Conservation (phyloP, 2,888 invertebrate genomes). For the Fabriciana adippe region DNA sequence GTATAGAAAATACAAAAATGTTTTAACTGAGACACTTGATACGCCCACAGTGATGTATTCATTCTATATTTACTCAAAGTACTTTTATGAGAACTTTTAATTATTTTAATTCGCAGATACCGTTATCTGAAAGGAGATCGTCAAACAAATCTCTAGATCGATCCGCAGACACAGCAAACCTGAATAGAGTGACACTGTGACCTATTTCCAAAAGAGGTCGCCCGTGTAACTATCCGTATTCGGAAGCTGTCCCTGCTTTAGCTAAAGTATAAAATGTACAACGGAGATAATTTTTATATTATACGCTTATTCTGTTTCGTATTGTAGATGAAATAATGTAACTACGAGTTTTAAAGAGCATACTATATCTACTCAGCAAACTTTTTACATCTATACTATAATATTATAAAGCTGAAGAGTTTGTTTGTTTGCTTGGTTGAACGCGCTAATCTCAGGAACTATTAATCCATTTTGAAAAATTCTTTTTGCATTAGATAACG, state of each 20-base stretch:
- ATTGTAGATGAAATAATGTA: neutral
- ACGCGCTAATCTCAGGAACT: too few species aligned
- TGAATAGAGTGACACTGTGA: slow-evolving; percentile 64
- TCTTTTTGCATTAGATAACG: too few species aligned
- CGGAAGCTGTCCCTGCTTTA: slow-evolving; percentile 40
- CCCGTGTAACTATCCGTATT: slow-evolving; percentile 48
- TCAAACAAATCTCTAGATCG: slow-evolving; percentile 51
- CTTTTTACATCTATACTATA: too few species aligned
- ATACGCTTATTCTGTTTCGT: slow-evolving; percentile 1
- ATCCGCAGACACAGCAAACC: slow-evolving; percentile 49
- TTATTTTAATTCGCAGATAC: slow-evolving; percentile 20
- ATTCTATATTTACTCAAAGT: neutral
- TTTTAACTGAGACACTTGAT: neutral
- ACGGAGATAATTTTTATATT: slow-evolving; percentile 17
- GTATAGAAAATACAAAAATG: too few species aligned
- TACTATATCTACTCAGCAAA: too few species aligned
- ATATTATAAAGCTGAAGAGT: too few species aligned
- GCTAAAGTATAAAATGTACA: slow-evolving; percentile 36
- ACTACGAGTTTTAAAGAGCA: too few species aligned
- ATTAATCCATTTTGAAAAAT: too few species aligned
- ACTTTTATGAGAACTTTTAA: neutral
- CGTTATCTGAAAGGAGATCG: slow-evolving; percentile 28
- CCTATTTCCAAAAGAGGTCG: slow-evolving; percentile 66
- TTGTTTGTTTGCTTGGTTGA: too few species aligned
- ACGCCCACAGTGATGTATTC: neutral